Conservation (phyloP, 2,888 invertebrate genomes). For the Criorhina ranunculi region DNA sequence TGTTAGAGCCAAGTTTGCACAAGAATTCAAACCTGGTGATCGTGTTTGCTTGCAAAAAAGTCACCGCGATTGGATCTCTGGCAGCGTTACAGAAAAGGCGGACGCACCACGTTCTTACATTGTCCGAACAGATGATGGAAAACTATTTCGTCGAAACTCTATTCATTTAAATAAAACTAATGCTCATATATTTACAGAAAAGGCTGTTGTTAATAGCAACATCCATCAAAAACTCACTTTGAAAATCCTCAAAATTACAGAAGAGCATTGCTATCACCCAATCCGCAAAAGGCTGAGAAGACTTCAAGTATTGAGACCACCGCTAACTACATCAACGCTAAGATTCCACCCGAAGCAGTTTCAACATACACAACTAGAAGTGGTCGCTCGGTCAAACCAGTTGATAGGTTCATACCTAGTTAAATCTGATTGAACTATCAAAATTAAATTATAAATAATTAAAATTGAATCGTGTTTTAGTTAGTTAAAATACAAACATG, state of each 20-base stretch:
- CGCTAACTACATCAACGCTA: constrained; percentile 3
- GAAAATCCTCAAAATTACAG: constrained; percentile 1
- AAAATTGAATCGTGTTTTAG: neutral
- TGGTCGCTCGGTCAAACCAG: constrained; percentile 1
- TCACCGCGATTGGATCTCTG: neutral
- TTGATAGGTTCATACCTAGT: neutral
- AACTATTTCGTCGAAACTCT: constrained; percentile 15
- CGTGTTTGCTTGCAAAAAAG: constrained; percentile 1
- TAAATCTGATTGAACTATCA: constrained; percentile 2
- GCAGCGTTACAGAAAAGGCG: neutral
- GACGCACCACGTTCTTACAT: too few relatives aligned
- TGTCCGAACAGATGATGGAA: constrained; percentile 26
- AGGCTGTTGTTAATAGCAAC: constrained; percentile 1
- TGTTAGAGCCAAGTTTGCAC: neutral
- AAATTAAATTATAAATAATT: too few relatives aligned
- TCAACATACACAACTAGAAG: constrained; percentile 7
- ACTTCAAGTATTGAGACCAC: neutral
- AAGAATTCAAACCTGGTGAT: neutral
- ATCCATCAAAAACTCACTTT: neutral
- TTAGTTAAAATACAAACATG: neutral
- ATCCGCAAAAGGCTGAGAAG: neutral
- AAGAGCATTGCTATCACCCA: neutral
- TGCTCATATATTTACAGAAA: constrained; percentile 40
- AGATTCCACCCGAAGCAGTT: constrained; percentile 3
- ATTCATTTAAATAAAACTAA: constrained; percentile 29